Evolutionary conservation across 2,888 invertebrate genomes (phyloP).

Genomic region (Anaspis maculata): DNA sequence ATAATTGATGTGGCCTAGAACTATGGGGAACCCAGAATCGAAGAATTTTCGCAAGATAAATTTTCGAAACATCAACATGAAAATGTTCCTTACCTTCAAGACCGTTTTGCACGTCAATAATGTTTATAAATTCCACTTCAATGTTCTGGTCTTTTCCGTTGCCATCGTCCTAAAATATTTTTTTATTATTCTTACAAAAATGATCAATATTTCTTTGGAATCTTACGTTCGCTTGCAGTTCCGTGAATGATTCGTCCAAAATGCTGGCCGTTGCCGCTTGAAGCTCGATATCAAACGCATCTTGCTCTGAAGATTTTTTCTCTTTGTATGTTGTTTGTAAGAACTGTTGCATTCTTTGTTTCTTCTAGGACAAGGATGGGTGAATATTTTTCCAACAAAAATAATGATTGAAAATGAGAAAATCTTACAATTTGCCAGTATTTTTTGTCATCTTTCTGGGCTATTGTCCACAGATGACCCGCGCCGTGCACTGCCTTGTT

Average conservation of each 20-base stretch:
- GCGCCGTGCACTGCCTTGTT: conserved; percentile 80
- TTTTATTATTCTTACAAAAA: conserved; percentile 6
- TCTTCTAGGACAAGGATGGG: conserved; percentile 40
- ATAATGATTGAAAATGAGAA: too few species aligned
- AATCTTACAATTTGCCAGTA: conserved; percentile 52
- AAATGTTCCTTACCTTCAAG: conserved; percentile 38
- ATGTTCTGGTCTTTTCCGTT: conserved; percentile 27
- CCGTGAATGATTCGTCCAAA: conserved; percentile 25
- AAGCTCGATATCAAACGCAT: conserved; percentile 43
- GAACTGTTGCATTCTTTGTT: conserved; percentile 48
- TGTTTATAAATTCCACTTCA: conserved; percentile 36
- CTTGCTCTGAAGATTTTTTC: conserved; percentile 37
- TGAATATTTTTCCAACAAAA: too few species aligned
- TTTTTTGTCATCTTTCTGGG: conserved; percentile 54
- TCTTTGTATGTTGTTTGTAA: conserved; percentile 38
- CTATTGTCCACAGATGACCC: conserved; percentile 84
- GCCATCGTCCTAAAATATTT: conserved; percentile 10
- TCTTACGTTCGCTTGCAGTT: conserved; percentile 2
- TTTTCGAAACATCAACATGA: too few species aligned
- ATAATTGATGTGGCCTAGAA: conserved; percentile 7
- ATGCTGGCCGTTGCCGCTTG: conserved; percentile 51
- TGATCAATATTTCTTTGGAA: conserved; percentile 1
- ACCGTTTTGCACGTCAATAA: conserved; percentile 33
- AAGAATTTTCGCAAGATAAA: too few species aligned
- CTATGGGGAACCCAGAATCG: too few species aligned